phyloP scores from a whole-genome alignment of 1,140 invertebrate genomes.

The Camponotus floridanus region DNA sequence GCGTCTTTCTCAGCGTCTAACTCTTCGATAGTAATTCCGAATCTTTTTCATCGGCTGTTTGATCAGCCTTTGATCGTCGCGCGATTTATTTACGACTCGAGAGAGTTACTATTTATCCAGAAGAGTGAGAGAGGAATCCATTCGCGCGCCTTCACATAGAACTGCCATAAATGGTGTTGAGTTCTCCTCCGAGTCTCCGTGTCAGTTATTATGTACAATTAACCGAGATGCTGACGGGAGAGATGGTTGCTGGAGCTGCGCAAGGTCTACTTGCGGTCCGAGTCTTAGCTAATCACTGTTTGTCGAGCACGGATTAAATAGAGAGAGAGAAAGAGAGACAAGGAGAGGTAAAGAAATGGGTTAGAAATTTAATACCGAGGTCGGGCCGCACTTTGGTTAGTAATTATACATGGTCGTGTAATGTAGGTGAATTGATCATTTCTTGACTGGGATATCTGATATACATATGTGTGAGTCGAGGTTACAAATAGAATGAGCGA shows the following conservation, averaged over 20 bases:
- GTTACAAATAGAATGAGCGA: constrained; percentile 31
- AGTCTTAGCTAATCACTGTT: constrained; percentile 79
- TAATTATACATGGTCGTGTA: constrained; percentile 53
- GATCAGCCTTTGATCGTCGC: constrained; percentile 10
- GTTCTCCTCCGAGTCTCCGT: constrained; percentile 70
- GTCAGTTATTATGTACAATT: constrained; percentile 81
- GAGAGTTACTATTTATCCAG: constrained; percentile 30
- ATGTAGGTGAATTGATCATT: constrained; percentile 54
- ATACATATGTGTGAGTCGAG: neutral
- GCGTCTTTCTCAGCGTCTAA: neutral
- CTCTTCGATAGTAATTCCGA: constrained; percentile 10
- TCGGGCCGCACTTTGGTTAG: constrained; percentile 50
- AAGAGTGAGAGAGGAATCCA: constrained; percentile 56
- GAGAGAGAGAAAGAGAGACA: constrained; percentile 1
- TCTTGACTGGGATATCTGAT: constrained; percentile 50
- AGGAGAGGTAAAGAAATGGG: constrained; percentile 58
- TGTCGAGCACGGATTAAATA: constrained; percentile 63
- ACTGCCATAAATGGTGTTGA: constrained; percentile 78
- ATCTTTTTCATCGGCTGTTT: neutral
- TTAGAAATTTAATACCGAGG: constrained; percentile 73
- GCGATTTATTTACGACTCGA: constrained; percentile 28
- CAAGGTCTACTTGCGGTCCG: constrained; percentile 81
- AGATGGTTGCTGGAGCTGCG: constrained; percentile 78
- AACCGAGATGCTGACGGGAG: constrained; percentile 73
- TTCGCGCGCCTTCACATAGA: constrained; percentile 57